Evolutionary conservation across 2,888 invertebrate species (phyloP), one percentile per base, ranked within the genome.

Genomic region (Oscheius sp.): DNA sequence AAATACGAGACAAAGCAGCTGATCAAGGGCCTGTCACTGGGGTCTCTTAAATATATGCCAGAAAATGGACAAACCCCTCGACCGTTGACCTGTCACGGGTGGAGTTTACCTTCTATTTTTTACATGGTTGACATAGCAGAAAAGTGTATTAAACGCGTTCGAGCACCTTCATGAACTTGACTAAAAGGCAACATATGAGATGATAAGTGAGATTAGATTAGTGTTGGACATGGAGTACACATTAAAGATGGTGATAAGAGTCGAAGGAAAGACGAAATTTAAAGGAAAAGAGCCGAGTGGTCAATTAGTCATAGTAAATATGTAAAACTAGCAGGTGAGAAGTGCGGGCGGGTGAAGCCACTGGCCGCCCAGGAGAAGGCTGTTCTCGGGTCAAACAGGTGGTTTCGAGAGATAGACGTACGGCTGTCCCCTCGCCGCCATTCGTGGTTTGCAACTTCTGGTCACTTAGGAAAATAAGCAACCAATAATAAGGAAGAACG

Each of bases 341-440:
- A 59, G 59, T 59, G 59, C 24, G 44, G 59, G 41, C 44, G 44
- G 54, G 24, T n/a, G 30, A 44, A 41, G 44, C 38, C 59, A 28
- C 44, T 44, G 59, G 59, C 24, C 59, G 59, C 44, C 44, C 22
- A 22, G 44, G 41, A n/a, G 59, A 59, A 44, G 59, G 59, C 59
- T 59, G 59, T 59, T 59, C 59, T 44, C 44, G 59, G 59, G 59
- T 59, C 59, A 59, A 59, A 59, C 59, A 59, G 59, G 59, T 59
- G 59, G 59, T 44, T 59, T 59, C 41, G 59, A 44, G n/a, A 44
- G 59, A 44, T 44, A 59, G 59, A 59, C 59, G 59, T 44, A 44
- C 59, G 59, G 28, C 59, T 59, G 59, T 59, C n/a, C n/a, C n/a
- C n/a, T 59, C 59, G 59, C 30, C 24, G 49, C 49, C 54, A 24